Conservation (phyloP, 2,797 vertebrate genomes). For the Lates japonicus region DNA sequence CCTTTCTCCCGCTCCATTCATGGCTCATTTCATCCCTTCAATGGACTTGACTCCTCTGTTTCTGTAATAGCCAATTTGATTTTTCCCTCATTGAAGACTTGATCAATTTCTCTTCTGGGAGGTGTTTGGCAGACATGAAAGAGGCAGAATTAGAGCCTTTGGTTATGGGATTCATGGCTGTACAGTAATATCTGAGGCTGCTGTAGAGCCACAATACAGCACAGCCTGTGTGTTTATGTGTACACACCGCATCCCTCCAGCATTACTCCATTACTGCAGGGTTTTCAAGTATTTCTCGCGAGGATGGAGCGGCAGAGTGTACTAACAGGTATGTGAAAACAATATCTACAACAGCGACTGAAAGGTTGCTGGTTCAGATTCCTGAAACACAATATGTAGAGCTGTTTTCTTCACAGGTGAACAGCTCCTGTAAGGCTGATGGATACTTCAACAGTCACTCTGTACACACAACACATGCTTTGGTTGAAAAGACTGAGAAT, state of each 20-base stretch:
- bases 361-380: conserved; percentile 7
- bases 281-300: conserved; percentile 1
- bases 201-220: conserved; percentile 11
- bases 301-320: background rate
- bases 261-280: background rate
- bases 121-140: conserved; percentile 73
- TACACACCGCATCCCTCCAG: conserved; percentile 14
- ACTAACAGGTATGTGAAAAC: conserved; percentile 24
- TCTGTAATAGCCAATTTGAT: conserved; percentile 84
- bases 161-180: conserved; percentile 55
- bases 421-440: background rate
- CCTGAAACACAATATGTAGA: background rate
- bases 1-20: conserved; percentile 76
- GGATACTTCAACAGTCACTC: background rate
- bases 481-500: no score
- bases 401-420: background rate
- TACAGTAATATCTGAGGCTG: conserved; percentile 45
- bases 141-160: conserved; percentile 65
- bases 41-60: conserved; percentile 78
- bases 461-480: no score
- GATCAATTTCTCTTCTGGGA: conserved; percentile 81
- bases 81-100: conserved; percentile 82
- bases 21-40: conserved; percentile 82
- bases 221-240: conserved; percentile 27
- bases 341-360: background rate